Base-by-base conservation (phyloP, 2,797 vertebrate species). In the Lagorchestes hirsutus region DNA sequence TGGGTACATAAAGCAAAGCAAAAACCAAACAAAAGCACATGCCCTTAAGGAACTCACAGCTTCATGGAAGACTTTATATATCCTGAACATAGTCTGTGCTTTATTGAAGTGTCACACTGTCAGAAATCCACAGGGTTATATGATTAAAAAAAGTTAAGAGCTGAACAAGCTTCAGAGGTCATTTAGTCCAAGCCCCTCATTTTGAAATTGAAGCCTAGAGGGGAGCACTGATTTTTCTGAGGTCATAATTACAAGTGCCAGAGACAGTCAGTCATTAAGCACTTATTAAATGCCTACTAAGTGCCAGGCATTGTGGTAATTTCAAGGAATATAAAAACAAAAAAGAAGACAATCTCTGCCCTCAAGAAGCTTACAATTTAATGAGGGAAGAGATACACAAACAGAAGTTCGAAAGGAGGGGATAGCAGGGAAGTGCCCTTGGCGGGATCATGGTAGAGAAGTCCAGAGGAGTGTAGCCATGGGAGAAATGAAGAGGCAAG, bases 291-390 rank as follows among this genome's bases (percentile, higher is more conserved):
- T 82, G 0, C n/a, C 8, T 82, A 46, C 54, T 55, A 91, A 54
- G 11, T 55, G 50, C 54, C 2, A 55, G 90, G 1, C 91, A 34
- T 94, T 1, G 59, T 93, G 93, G n/a, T 62, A 93, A 40, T 10
- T 22, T 29, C 6, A 34, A 6, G 58, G 16, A 16, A 31, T 52
- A 94, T 5, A 57, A 92, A 95, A 16, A 55, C 16, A 56, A 1
- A 52, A 18, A 12, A 92, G 3, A 74, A 31, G 3, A 90, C 22
- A 40, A 5, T 55, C 58, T 28, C 94, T 67, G 22, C 40, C 58
- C 50, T 62, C 50, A 95, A 95, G 16, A 95, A 40, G 31, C 56
- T 91, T 91, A 93, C 93, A 54, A 16, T 57, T 52, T 54, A 2
- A 54, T 57, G 55, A 12, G 12, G 18, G 27, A 29, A 29, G 0